Conservation (phyloP, 30 jellyfish, hydroid and myxozoan genomes). For the Morbakka virulenta region DNA sequence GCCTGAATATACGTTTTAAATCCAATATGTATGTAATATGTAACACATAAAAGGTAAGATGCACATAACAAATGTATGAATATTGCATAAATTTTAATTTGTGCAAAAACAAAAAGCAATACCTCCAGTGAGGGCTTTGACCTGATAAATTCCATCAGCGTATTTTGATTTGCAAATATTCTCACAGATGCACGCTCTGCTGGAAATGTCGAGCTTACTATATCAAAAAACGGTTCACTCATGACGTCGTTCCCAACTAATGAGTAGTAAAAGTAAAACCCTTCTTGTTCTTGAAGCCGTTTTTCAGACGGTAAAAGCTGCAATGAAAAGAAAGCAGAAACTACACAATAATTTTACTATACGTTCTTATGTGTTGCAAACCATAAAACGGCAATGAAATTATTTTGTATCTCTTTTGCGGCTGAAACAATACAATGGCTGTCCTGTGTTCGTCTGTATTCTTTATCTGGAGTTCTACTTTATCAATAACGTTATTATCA, state of each 20-base stretch:
- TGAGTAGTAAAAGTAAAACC: constrained; percentile 80
- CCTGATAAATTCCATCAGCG: constrained; percentile 37
- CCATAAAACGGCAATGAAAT: background rate
- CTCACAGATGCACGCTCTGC: constrained; percentile 98
- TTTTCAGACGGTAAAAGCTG: constrained; percentile 76
- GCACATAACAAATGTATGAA: no score
- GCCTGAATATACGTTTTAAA: no score
- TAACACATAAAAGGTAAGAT: no score
- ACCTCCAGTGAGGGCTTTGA: constrained; percentile 72
- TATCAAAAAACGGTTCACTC: constrained; percentile 86
- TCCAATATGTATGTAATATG: no score
- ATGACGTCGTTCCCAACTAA: constrained; percentile 85
- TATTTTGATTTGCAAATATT: constrained; percentile 40
- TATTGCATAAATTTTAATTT: no score
- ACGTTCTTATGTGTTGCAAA: background rate
- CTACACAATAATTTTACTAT: background rate
- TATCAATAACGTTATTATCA: no score
- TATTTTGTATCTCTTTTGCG: background rate
- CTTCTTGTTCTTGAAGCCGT: constrained; percentile 62
- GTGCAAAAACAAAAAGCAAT: no score
- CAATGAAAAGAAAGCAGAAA: background rate
- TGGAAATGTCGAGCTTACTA: constrained; percentile 68
- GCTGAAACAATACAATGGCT: background rate
- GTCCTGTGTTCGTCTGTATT: no score
- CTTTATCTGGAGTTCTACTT: no score